phyloP scores from a whole-genome alignment of 2,888 invertebrate species.

The Oasisia sp. region DNA sequence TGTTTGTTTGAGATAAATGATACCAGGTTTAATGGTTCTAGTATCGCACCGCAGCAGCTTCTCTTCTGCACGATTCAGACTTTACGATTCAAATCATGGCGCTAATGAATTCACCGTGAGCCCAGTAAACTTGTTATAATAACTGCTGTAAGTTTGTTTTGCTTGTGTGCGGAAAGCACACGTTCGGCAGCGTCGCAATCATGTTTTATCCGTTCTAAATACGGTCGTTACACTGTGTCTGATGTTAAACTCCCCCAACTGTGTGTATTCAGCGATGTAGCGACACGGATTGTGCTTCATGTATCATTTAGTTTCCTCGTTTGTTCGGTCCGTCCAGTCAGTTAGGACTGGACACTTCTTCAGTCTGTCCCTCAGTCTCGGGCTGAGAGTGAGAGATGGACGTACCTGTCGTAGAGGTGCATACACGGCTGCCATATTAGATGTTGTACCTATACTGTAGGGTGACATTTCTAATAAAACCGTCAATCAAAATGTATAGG shows the following conservation, averaged over 20 bases:
- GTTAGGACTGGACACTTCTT: not conserved
- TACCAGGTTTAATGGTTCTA: not conserved
- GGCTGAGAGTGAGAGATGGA: not conserved
- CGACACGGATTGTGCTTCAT: not conserved
- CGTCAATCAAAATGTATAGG: not conserved
- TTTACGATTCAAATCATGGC: not conserved
- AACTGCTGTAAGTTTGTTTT: not conserved
- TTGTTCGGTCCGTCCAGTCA: not conserved
- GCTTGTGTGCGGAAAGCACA: not conserved
- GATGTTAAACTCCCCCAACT: not conserved
- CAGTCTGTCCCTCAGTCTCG: not conserved
- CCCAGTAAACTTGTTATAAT: not conserved
- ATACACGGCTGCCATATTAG: not conserved
- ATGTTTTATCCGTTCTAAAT: not conserved
- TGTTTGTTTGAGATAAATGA: constrained; percentile 14
- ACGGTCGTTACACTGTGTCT: not conserved
- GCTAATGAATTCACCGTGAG: not conserved
- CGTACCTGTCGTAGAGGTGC: not conserved
- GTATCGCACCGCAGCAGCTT: not conserved
- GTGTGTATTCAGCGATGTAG: not conserved
- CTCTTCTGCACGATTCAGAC: not conserved
- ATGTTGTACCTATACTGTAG: too few relatives aligned
- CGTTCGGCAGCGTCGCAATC: not conserved
- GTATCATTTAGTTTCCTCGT: constrained; percentile 8
- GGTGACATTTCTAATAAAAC: constrained; percentile 1